These are phyloP conservation scores for Lepisosteus osseus DNA, from an alignment of 2,113 vertebrate species.

Conservation along the genomic window DNA sequence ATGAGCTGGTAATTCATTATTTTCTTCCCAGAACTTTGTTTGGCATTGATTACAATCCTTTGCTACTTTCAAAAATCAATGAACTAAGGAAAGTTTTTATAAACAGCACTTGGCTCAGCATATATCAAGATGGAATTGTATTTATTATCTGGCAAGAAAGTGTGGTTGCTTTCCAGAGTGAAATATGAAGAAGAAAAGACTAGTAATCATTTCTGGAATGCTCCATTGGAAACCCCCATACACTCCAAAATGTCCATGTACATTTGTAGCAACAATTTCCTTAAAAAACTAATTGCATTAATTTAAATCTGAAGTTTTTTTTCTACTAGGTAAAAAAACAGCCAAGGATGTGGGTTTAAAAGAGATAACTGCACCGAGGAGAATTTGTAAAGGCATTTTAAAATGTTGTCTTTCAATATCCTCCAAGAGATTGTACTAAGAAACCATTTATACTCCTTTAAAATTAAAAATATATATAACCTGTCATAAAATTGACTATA, in stretches of 20 bases:
- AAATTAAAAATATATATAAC: no score
- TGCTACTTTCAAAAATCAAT: constrained; percentile 19
- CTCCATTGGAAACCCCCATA: constrained; percentile 7
- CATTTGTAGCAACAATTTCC: neutral
- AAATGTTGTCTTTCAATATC: no score
- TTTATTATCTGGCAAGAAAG: constrained; percentile 38
- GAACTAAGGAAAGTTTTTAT: constrained; percentile 25
- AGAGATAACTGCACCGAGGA: no score
- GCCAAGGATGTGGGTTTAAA: no score
- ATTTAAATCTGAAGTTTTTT: neutral
- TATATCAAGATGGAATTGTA: constrained; percentile 24
- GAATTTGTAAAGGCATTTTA: no score
- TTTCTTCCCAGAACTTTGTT: constrained; percentile 27
- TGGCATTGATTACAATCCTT: constrained; percentile 36
- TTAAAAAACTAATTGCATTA: neutral
- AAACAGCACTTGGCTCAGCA: constrained; percentile 35
- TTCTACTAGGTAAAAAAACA: neutral
- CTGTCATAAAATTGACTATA: no score
- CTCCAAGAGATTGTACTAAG: neutral
- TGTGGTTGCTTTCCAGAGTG: neutral
- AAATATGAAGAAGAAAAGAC: neutral
- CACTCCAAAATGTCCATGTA: constrained; percentile 1
- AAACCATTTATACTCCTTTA: no score
- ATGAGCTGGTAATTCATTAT: neutral
- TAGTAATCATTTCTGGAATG: neutral